phyloP scores from a whole-genome alignment of 2,797 vertebrate species.

The Cirrhinus molitorella region DNA sequence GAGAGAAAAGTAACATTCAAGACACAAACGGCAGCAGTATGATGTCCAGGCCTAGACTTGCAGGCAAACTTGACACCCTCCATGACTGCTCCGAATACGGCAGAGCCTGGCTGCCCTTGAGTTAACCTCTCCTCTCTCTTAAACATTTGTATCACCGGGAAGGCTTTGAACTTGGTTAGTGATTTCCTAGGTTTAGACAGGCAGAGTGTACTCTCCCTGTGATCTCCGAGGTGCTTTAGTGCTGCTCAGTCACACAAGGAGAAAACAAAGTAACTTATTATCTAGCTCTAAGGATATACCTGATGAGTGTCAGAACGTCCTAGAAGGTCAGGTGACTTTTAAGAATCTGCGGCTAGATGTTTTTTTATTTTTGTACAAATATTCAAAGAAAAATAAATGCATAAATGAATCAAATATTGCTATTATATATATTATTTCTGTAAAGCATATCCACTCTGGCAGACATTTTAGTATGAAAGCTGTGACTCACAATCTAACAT shows the following conservation, averaged over 20 bases:
- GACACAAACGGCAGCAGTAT: not conserved
- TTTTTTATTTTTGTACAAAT: not conserved
- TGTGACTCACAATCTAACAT: not conserved
- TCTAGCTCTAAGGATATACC: constrained; percentile 67
- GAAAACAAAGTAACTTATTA: constrained; percentile 79
- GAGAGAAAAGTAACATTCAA: constrained; percentile 33
- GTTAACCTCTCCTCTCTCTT: constrained; percentile 62
- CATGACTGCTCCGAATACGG: constrained; percentile 18
- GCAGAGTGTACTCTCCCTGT: constrained; percentile 61
- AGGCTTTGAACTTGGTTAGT: constrained; percentile 72
- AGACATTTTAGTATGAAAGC: not conserved
- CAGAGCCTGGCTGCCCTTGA: constrained; percentile 65
- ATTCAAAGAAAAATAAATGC: not conserved
- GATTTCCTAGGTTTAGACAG: constrained; percentile 67
- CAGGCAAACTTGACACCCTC: constrained; percentile 46
- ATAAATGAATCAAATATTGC: not conserved
- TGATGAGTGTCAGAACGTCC: constrained; percentile 51
- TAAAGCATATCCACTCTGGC: not conserved
- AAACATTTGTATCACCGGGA: constrained; percentile 59
- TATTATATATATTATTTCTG: not conserved
- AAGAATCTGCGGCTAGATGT: not conserved
- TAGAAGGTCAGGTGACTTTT: constrained; percentile 21
- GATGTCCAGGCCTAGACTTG: constrained; percentile 33
- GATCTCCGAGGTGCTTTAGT: constrained; percentile 66
- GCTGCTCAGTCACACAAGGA: constrained; percentile 64